Percentiles rank a stretch among this genome's conserved stretches.
phyloP scores from a whole-genome alignment of 2,797 vertebrate species.

The Gastrophryne carolinensis region DNA sequence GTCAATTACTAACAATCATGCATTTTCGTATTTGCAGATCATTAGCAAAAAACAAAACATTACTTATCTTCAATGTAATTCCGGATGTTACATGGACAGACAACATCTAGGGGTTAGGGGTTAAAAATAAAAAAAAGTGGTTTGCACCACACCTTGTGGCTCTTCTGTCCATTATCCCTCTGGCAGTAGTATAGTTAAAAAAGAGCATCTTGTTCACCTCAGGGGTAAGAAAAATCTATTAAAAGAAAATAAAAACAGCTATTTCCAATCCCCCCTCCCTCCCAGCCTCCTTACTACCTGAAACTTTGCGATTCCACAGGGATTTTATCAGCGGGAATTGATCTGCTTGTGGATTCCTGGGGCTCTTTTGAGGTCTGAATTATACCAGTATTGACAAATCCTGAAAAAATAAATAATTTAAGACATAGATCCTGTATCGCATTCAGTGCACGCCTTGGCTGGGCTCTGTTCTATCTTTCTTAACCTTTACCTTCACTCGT shows the following conservation, averaged over 20 bases:
- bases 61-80: neutral
- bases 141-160: neutral
- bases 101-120: neutral
- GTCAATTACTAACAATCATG: no score
- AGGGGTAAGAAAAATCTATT: conserved; percentile 48
- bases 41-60: neutral
- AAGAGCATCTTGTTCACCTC: conserved; percentile 44
- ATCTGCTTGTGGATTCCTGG: conserved; percentile 54
- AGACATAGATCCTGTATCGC: conserved; percentile 51
- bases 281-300: conserved; percentile 41
- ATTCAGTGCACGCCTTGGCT: conserved; percentile 50
- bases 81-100: neutral
- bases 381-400: conserved; percentile 53
- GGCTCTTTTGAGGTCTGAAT: conserved; percentile 54
- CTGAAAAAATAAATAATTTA: conserved; percentile 54
- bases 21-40: neutral
- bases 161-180: neutral
- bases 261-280: conserved; percentile 37
- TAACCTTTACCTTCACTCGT: conserved; percentile 51
- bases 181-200: conserved; percentile 33
- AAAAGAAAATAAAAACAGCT: conserved; percentile 49
- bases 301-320: conserved; percentile 50
- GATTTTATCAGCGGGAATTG: conserved; percentile 53
- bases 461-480: conserved; percentile 49
- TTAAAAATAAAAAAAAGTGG: neutral